Evolutionary conservation across 2,797 vertebrate species (phyloP).

Genomic region (Coilia nasus): DNA sequence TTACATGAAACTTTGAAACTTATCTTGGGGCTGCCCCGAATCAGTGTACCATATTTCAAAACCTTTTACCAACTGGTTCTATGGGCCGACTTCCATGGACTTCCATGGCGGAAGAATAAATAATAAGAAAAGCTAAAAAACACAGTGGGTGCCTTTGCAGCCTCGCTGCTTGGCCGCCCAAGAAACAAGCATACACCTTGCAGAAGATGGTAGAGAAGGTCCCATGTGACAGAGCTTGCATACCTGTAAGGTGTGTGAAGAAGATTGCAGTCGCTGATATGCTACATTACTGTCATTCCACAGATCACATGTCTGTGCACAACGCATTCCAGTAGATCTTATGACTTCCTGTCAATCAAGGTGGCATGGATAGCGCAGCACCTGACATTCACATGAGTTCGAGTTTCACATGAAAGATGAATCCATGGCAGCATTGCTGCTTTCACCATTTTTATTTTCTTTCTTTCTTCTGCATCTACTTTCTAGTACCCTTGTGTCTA

Average conservation of each 20-base stretch:
- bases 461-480: too few relatives aligned
- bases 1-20: too few relatives aligned
- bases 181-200: not conserved
- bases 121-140: too few relatives aligned
- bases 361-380: not conserved
- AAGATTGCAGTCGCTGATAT: not conserved
- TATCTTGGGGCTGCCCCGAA: too few relatives aligned
- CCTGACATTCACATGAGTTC: not conserved
- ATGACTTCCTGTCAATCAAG: constrained; percentile 6
- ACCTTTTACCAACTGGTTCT: too few relatives aligned
- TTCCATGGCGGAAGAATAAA: too few relatives aligned
- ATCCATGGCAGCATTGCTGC: not conserved
- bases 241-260: not conserved
- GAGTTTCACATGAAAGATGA: not conserved
- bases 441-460: not conserved
- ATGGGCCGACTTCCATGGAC: too few relatives aligned
- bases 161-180: too few relatives aligned
- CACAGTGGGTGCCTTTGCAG: too few relatives aligned
- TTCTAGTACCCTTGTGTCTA: not conserved
- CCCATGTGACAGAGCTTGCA: not conserved
- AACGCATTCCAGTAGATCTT: not conserved
- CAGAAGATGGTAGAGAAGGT: not conserved
- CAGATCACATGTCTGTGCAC: not conserved
- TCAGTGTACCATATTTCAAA: too few relatives aligned
- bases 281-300: not conserved